A percentile compares a stretch with the other conserved stretches of the same genome.
Conservation (phyloP, 2,888 invertebrate genomes). For the Branchellion lobata region DNA sequence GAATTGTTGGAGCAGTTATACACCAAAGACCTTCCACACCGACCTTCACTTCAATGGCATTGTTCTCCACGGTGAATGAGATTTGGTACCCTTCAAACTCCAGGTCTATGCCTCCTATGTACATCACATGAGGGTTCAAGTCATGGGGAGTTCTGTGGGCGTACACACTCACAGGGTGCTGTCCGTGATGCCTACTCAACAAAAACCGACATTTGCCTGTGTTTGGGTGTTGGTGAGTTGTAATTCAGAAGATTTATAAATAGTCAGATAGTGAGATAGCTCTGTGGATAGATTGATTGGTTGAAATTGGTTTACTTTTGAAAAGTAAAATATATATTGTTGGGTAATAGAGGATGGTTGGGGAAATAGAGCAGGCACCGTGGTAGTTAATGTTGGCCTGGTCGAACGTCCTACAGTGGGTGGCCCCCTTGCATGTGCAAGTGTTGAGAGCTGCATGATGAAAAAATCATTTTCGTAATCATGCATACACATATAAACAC, state of each 20-base stretch:
- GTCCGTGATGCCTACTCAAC: neutral
- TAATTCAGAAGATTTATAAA: neutral
- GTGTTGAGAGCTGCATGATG: neutral
- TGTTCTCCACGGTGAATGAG: neutral
- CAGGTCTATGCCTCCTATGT: slow-evolving; percentile 16
- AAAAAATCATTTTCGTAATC: neutral
- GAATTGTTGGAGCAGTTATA: too few relatives aligned
- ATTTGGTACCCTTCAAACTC: neutral
- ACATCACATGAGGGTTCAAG: slow-evolving; percentile 2
- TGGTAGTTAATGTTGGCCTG: slow-evolving; percentile 8
- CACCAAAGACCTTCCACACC: too few relatives aligned
- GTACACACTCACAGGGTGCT: neutral
- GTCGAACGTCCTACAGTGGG: slow-evolving; percentile 13
- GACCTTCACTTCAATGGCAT: slow-evolving; percentile 1
- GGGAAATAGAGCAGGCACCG: neutral
- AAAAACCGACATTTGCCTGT: slow-evolving; percentile 17
- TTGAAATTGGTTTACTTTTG: too few relatives aligned
- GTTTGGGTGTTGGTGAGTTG: neutral
- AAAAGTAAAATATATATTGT: too few relatives aligned
- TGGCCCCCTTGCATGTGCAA: slow-evolving; percentile 20
- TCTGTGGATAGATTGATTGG: too few relatives aligned
- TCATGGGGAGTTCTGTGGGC: neutral
- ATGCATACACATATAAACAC: too few relatives aligned
- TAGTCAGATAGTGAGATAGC: too few relatives aligned
- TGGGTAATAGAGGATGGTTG: too few relatives aligned